These are phyloP conservation scores for Tiliqua scincoides DNA, from an alignment of 2,113 vertebrate genomes.

Conservation along the genomic window DNA sequence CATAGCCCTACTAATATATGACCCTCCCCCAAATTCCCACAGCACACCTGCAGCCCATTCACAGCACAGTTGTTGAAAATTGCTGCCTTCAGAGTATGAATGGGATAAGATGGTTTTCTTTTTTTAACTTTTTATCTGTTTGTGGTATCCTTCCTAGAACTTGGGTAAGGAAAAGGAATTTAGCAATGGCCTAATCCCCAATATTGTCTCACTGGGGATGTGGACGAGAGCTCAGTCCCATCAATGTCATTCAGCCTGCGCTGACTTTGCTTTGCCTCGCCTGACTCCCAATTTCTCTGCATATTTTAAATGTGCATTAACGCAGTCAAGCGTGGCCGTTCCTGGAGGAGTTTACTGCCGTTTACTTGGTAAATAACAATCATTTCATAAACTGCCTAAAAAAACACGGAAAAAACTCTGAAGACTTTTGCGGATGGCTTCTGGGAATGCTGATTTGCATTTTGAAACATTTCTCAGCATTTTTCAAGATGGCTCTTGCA, in stretches of 20 bases:
- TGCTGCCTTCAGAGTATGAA: background rate
- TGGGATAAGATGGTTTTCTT: background rate
- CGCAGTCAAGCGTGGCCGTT: conserved; percentile 66
- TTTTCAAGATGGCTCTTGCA: background rate
- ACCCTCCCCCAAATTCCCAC: too few species aligned
- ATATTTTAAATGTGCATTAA: conserved; percentile 74
- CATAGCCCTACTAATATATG: too few species aligned
- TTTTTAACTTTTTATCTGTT: conserved; percentile 16
- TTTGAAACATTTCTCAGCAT: conserved; percentile 50
- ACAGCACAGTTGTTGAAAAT: too few species aligned
- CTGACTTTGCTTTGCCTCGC: conserved; percentile 64
- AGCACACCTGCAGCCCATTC: too few species aligned
- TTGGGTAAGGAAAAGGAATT: conserved; percentile 59
- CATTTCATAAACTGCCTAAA: conserved; percentile 62
- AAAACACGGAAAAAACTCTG: conserved; percentile 48
- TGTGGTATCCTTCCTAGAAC: conserved; percentile 46
- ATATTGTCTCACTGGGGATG: conserved; percentile 70
- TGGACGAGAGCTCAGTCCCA: conserved; percentile 47
- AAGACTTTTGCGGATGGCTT: conserved; percentile 50
- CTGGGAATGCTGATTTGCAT: conserved; percentile 66
- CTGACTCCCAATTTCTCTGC: conserved; percentile 69
- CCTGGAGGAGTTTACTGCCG: conserved; percentile 68
- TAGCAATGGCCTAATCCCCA: conserved; percentile 70
- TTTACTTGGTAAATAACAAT: conserved; percentile 73
- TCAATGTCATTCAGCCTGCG: conserved; percentile 61